Evolutionary conservation across 2,888 invertebrate species (phyloP).

Genomic region (Drosophila peninsularis): DNA sequence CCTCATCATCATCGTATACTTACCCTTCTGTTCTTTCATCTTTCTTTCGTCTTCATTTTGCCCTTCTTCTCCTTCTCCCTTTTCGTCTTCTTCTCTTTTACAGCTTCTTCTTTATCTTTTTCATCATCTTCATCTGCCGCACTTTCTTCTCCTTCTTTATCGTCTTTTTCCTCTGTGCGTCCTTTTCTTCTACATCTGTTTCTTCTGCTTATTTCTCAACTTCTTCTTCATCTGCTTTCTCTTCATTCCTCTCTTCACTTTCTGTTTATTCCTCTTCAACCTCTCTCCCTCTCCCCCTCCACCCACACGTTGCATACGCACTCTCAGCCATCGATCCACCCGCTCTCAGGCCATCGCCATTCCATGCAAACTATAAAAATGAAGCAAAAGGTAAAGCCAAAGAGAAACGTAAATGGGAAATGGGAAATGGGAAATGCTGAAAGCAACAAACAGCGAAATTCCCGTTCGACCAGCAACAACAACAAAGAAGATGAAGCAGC

Average conservation of each 20-base stretch:
- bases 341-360: neutral
- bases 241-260: accelerated
- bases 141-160: too few relatives aligned
- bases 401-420: neutral
- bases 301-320: neutral
- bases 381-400: neutral
- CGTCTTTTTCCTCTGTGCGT: too few relatives aligned
- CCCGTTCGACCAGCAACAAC: slow-evolving; percentile 33
- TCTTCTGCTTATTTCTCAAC: too few relatives aligned
- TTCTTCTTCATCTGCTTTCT: neutral
- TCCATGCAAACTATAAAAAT: neutral
- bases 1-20: too few relatives aligned
- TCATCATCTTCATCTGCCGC: neutral
- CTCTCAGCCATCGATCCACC: neutral
- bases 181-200: too few relatives aligned
- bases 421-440: slow-evolving; percentile 12
- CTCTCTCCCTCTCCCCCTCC: neutral
- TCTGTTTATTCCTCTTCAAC: neutral
- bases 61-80: too few relatives aligned
- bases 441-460: slow-evolving; percentile 28
- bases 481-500: slow-evolving; percentile 1
- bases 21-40: too few relatives aligned
- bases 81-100: too few relatives aligned
- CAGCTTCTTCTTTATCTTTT: too few relatives aligned
- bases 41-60: too few relatives aligned